Evolutionary conservation across 2,888 invertebrate genomes (phyloP).

Genomic region (Archaeoteleia sp.): DNA sequence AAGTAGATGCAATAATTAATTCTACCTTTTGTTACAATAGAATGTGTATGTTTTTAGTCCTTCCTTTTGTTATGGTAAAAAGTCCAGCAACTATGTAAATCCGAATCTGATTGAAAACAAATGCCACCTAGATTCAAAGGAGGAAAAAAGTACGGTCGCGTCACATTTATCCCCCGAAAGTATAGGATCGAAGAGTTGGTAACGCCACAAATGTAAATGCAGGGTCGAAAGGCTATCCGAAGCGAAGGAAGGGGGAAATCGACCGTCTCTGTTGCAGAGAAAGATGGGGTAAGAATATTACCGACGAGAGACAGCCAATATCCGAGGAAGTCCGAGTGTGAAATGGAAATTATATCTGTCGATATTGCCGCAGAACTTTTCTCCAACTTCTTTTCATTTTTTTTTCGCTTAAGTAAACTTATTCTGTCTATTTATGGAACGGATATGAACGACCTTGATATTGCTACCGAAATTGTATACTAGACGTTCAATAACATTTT

Average conservation of each 20-base stretch:
- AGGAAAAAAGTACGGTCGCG: constrained; percentile 18
- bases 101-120: constrained; percentile 44
- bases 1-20: no score
- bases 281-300: constrained; percentile 47
- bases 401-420: constrained; percentile 31
- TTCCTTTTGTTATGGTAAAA: no score
- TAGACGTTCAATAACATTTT: not conserved
- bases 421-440: constrained; percentile 35
- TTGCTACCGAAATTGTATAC: constrained; percentile 10
- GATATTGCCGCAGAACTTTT: constrained; percentile 45
- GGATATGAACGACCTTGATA: constrained; percentile 13
- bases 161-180: constrained; percentile 28
- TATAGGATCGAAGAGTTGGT: constrained; percentile 28
- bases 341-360: constrained; percentile 53
- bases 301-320: constrained; percentile 44
- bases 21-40: no score
- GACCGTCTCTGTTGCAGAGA: constrained; percentile 21
- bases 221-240: constrained; percentile 43
- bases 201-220: constrained; percentile 47
- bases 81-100: no score
- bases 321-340: constrained; percentile 48
- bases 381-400: constrained; percentile 13
- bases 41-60: no score
- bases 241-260: constrained; percentile 15
- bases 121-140: constrained; percentile 30